Evolutionary conservation across 2,888 invertebrate genomes (phyloP).

Genomic region (Eurytoma adleriae): DNA sequence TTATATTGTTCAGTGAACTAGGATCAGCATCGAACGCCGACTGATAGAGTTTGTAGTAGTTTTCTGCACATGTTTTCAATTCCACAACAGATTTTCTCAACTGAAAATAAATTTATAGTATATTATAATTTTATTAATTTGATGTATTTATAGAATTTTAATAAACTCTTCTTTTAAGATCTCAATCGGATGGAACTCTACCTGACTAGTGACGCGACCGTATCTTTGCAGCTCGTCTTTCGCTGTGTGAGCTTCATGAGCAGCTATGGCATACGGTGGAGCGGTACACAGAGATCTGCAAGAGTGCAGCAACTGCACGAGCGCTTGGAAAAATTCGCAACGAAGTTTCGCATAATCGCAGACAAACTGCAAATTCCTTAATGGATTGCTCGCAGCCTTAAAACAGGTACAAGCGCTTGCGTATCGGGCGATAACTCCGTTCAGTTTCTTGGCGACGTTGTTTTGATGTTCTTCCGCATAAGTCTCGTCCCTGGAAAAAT

Average conservation of each 20-base stretch:
- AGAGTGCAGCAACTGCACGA: slow-evolving; percentile 82
- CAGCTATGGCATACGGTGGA: slow-evolving; percentile 95
- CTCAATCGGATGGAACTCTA: slow-evolving; percentile 60
- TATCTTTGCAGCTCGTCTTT: slow-evolving; percentile 88
- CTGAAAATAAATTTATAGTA: slow-evolving; percentile 66
- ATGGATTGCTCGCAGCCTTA: slow-evolving; percentile 83
- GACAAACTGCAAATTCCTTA: slow-evolving; percentile 83
- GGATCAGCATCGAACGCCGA: slow-evolving; percentile 92
- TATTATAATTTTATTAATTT: slow-evolving; percentile 5
- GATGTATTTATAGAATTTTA: background rate
- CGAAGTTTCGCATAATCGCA: slow-evolving; percentile 87
- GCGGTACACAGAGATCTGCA: slow-evolving; percentile 89
- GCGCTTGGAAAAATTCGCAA: slow-evolving; percentile 84
- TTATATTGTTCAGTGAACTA: slow-evolving; percentile 84
- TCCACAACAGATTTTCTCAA: slow-evolving; percentile 86
- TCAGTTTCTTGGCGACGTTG: slow-evolving; percentile 70
- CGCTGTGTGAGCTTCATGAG: slow-evolving; percentile 86
- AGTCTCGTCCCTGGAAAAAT: slow-evolving; percentile 33
- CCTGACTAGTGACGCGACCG: slow-evolving; percentile 88
- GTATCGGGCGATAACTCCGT: slow-evolving; percentile 71
- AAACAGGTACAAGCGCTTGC: slow-evolving; percentile 74
- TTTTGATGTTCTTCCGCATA: slow-evolving; percentile 50
- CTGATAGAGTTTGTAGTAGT: slow-evolving; percentile 87
- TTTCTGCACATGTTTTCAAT: slow-evolving; percentile 84
- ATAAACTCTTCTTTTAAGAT: background rate